Percentiles rank a stretch among this genome's conserved stretches.
Evolutionary conservation across 37 sponge, comb jelly and placozoan genomes (phyloP).

Genomic region (Lycopodina hypogea): DNA sequence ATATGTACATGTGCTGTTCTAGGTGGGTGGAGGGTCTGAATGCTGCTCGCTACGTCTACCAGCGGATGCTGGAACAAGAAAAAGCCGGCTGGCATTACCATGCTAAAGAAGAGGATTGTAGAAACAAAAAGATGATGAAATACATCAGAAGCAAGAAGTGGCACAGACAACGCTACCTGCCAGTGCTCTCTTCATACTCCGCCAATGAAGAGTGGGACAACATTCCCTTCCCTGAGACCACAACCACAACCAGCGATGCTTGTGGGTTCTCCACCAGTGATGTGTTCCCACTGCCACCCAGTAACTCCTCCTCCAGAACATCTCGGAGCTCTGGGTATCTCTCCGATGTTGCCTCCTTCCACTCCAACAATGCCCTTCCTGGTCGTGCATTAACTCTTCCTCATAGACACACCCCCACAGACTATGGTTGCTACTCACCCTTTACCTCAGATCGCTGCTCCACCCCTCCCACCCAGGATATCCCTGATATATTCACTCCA

Average conservation of each 20-base stretch:
- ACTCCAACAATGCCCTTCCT: too few species aligned
- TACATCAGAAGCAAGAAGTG: background rate
- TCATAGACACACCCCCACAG: too few species aligned
- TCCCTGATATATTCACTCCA: too few species aligned
- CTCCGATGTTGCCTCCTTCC: background rate
- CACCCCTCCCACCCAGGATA: too few species aligned
- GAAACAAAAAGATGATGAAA: background rate
- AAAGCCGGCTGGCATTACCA: background rate
- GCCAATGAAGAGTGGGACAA: background rate
- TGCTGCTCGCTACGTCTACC: slow-evolving; percentile 31
- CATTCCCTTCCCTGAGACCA: background rate
- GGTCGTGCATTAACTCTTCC: too few species aligned
- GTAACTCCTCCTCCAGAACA: background rate
- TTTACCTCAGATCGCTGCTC: too few species aligned
- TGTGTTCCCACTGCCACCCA: background rate
- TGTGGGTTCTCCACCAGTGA: background rate
- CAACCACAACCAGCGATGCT: background rate
- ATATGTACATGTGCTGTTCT: too few species aligned
- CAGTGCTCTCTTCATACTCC: background rate
- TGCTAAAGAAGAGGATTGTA: background rate
- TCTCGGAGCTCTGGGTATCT: background rate
- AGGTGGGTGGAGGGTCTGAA: slow-evolving; percentile 51
- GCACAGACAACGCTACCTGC: background rate
- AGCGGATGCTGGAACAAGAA: slow-evolving; percentile 28
- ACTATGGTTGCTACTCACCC: too few species aligned